Evolutionary conservation across 2,113 vertebrate species (phyloP), one percentile per base, ranked within the genome.

Genomic region (Actinemys pallida): DNA sequence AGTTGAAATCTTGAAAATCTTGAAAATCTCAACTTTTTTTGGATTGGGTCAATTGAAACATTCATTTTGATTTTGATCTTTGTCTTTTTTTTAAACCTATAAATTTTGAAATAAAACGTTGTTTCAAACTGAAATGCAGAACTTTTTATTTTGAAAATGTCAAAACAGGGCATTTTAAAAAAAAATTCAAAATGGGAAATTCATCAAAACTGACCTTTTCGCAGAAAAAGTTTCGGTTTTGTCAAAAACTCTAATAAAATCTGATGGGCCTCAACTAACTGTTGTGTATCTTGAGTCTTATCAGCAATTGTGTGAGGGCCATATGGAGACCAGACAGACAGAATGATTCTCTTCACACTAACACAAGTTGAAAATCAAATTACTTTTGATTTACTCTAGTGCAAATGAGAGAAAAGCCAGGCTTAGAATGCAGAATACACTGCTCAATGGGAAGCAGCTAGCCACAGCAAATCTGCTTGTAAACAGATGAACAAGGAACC

Each of bases 381-480:
- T 57, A 24, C 84, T 92, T 86, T 72, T 0, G 0, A 87, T 29
- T 84, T 87, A 31, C 47, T 80, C n/a, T 52, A 87, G 45, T 50
- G 20, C 54, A 89, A 25, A 0, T 0, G 24, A 83, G 35, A 93
- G 65, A 31, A 59, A 86, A 83, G 69, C 81, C 25, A 92, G 42
- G 92, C 45, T 27, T 1, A 1, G 42, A 49, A 57, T 56, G 88
- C 12, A 9, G 12, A 94, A 53, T 42, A 56, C 31, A 85, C 0
- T 1, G 50, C n/a, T 88, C 5, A 0, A 0, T 52, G 59, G 72
- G 42, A 87, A 62, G 72, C 0, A 1, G 72, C 17, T 82, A 83
- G 79, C 86, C 20, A 19, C 0, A 0, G 82, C 10, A 69, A 57
- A 69, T 76, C 75, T 93, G 57, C 0, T 1, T 45, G 57, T 72